These are phyloP conservation scores for Gavialis gangeticus DNA, from an alignment of 2,113 vertebrate genomes.

Conservation along the genomic window DNA sequence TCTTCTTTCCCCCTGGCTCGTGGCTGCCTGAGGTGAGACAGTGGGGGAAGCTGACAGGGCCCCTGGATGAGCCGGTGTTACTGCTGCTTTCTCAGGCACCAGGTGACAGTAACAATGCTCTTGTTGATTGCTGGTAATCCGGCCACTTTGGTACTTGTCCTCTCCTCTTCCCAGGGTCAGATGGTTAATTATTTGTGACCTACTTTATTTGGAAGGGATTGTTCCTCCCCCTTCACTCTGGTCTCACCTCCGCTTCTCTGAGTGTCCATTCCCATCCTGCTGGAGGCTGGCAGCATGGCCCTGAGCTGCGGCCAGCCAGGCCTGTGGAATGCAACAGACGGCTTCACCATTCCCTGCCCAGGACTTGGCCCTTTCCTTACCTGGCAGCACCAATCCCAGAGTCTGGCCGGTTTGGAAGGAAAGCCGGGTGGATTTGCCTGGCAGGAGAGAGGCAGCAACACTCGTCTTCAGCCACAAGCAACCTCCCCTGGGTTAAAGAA, in stretches of 20 bases:
- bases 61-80: too few species aligned
- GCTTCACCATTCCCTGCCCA: background rate
- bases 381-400: background rate
- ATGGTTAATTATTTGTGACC: background rate
- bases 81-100: too few species aligned
- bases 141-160: background rate
- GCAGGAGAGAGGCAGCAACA: background rate
- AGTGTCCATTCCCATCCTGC: background rate
- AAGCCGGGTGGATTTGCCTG: background rate
- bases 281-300: background rate
- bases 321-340: background rate
- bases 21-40: background rate
- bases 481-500: background rate
- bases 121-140: too few species aligned
- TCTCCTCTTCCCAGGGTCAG: fast-evolving
- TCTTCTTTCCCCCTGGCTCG: fast-evolving
- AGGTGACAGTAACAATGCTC: too few species aligned
- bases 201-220: conserved; percentile 14
- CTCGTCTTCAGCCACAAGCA: background rate
- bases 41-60: background rate
- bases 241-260: background rate
- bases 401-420: background rate
- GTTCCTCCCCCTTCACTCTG: background rate
- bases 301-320: background rate
- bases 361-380: background rate